These are phyloP conservation scores for Tamias sibiricus DNA, from an alignment of 2,113 vertebrate species.

Conservation along the genomic window DNA sequence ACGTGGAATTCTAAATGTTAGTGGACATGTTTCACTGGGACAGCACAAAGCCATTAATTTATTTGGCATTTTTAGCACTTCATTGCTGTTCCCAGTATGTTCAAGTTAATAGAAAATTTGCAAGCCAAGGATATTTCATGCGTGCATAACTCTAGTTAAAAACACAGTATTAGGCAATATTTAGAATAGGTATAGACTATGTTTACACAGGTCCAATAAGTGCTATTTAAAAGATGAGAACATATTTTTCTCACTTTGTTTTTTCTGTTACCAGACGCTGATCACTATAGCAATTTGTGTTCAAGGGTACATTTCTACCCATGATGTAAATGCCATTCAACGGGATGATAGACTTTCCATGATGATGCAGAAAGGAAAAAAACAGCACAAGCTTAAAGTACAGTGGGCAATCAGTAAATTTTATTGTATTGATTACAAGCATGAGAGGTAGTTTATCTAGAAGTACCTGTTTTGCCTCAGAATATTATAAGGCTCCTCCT, in stretches of 20 bases:
- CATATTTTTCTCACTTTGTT: slow-evolving; percentile 45
- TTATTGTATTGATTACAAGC: slow-evolving; percentile 17
- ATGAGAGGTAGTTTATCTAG: slow-evolving; percentile 23
- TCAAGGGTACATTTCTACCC: slow-evolving; percentile 24
- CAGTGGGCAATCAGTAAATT: background rate
- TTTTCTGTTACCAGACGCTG: slow-evolving; percentile 46
- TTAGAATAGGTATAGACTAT: slow-evolving; percentile 34
- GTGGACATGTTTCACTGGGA: slow-evolving; percentile 62
- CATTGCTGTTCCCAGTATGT: slow-evolving; percentile 57
- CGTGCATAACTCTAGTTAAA: slow-evolving; percentile 66
- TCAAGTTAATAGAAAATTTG: slow-evolving; percentile 74
- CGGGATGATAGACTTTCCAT: background rate
- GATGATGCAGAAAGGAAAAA: background rate
- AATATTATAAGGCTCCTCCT: background rate
- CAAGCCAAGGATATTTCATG: slow-evolving; percentile 69
- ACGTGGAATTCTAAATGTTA: slow-evolving; percentile 62
- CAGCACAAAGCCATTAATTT: slow-evolving; percentile 77
- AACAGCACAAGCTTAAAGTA: background rate
- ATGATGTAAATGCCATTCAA: slow-evolving; percentile 6
- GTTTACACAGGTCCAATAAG: slow-evolving; percentile 52
- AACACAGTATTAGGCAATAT: slow-evolving; percentile 51
- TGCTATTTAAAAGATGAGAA: slow-evolving; percentile 55
- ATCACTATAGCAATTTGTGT: background rate
- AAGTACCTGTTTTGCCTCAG: slow-evolving; percentile 39
- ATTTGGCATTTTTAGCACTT: slow-evolving; percentile 62